These are phyloP conservation scores for Cololabis saira DNA, from an alignment of 2,113 vertebrate genomes.

Conservation along the genomic window DNA sequence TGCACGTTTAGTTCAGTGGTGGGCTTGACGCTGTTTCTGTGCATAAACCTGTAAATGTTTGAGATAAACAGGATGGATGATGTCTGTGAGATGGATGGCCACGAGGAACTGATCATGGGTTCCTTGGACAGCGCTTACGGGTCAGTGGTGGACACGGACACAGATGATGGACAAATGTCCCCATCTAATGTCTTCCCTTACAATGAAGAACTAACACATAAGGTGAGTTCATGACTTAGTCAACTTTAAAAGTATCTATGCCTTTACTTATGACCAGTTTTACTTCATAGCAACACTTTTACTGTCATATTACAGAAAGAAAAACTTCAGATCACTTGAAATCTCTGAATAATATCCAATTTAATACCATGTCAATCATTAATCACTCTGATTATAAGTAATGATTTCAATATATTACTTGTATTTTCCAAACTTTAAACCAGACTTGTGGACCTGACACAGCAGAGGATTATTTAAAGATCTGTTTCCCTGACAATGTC, in stretches of 20 bases:
- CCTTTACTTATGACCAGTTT: neutral
- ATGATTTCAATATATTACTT: too few species aligned
- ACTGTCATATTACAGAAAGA: too few species aligned
- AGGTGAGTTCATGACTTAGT: constrained; percentile 45
- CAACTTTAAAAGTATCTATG: neutral
- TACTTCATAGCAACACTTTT: too few species aligned
- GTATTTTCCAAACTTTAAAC: too few species aligned
- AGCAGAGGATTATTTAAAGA: too few species aligned
- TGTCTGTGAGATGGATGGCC: constrained; percentile 2
- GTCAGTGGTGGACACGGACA: constrained; percentile 27
- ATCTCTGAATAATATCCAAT: too few species aligned
- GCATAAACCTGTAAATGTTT: neutral
- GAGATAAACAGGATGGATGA: constrained; percentile 39
- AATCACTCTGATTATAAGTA: too few species aligned
- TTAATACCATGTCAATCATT: too few species aligned
- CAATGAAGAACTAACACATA: constrained; percentile 80
- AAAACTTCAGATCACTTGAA: too few species aligned
- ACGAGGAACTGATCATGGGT: constrained; percentile 17
- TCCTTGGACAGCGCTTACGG: constrained; percentile 60
- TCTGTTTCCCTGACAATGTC: too few species aligned
- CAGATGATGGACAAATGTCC: constrained; percentile 55
- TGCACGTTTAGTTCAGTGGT: neutral
- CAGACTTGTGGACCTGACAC: too few species aligned
- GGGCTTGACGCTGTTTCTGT: neutral
- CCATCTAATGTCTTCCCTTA: constrained; percentile 50